Evolutionary conservation across 2,113 vertebrate species (phyloP), one percentile per base, ranked within the genome.

Genomic region (Elgaria multicarinata): DNA sequence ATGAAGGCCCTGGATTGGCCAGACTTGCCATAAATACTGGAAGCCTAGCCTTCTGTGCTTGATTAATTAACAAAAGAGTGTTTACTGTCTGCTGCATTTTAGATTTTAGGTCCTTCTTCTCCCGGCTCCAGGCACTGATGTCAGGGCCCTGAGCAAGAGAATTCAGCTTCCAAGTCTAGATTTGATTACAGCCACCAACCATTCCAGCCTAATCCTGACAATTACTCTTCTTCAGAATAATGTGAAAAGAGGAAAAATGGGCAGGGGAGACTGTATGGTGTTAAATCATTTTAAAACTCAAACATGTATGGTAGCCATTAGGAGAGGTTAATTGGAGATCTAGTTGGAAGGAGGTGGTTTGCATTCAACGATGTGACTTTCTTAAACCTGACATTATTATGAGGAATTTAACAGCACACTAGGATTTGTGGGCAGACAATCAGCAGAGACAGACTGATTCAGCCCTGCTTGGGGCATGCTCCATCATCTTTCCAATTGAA

Each of bases 401-500:
- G 44, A 69, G 42, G 33, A 53, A 87, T n/a, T 39, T 69, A 80
- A 67, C 53, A 69, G 44, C 39, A 46, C n/a, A 22, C 3, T 39
- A 13, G 36, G 44, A 18, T 66, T 46, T 66, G 33, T 66, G 8
- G 62, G 44, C 4, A 87, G 77, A 91, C 13, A 7, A 77, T 39
- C 83, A 78, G 77, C 1, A 80, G 78, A 83, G 64, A 26, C 74
- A 87, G 74, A 67, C 26, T n/a, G n/a, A 69, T 69, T 79, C 76
- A 87, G 46, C 33, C 39, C 33, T n/a, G 22, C 26, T 67, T 50
- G 77, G 64, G n/a, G 31, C 76, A 53, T 79, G 83, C 66, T 74
- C 22, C 2, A 0, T 4, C 85, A 79, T 66, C 83, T 78, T 94
- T 93, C 90, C 92, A 93, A 89, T 86, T 84, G 83, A 90, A 89